Conservation (phyloP, 2,113 vertebrate genomes). For the Podiceps cristatus region DNA sequence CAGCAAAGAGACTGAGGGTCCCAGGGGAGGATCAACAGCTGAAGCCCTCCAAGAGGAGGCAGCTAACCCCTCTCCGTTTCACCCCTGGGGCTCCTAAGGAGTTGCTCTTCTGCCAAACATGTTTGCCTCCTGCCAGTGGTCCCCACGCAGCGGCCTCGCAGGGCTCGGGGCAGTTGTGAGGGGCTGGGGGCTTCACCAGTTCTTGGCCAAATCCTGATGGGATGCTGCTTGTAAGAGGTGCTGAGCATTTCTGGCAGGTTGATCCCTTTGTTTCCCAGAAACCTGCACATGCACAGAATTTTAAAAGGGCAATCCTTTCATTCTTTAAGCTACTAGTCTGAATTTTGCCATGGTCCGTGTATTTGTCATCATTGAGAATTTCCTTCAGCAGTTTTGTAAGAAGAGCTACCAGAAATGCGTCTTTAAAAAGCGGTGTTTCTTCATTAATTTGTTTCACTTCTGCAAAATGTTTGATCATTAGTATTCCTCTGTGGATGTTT, state of each 20-base stretch:
- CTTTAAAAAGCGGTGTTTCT: neutral
- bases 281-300: neutral
- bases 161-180: neutral
- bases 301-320: neutral
- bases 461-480: neutral
- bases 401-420: neutral
- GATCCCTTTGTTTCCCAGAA: neutral
- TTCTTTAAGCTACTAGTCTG: neutral
- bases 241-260: neutral
- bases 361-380: neutral
- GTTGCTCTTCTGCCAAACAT: neutral
- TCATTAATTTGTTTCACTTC: neutral
- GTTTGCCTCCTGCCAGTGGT: neutral
- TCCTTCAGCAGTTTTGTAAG: neutral
- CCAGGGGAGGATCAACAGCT: neutral
- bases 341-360: neutral
- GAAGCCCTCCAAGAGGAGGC: neutral
- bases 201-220: neutral
- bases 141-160: accelerated
- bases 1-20: neutral
- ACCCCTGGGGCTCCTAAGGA: accelerated
- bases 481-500: neutral
- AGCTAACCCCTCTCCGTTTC: neutral
- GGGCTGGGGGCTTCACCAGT: neutral
- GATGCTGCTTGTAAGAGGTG: neutral